phyloP scores from a whole-genome alignment of 2,113 vertebrate species.

The Machaerirhynchus nigripectus region DNA sequence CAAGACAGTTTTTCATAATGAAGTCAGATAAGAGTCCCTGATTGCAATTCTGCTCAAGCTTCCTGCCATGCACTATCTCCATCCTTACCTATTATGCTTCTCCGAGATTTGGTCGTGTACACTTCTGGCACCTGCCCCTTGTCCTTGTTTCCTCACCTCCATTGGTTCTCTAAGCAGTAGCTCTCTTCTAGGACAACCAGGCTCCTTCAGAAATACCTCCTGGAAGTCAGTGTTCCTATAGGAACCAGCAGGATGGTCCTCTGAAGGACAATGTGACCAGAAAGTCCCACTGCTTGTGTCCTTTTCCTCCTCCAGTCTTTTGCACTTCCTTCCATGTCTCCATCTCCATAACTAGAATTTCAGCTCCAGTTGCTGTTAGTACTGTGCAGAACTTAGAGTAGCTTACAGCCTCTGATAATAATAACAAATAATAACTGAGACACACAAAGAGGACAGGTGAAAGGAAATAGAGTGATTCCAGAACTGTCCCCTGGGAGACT shows the following conservation, averaged over 20 bases:
- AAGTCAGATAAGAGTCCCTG: neutral
- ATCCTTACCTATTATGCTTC: neutral
- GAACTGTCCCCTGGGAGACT: neutral
- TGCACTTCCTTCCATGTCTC: neutral
- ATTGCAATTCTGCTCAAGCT: neutral
- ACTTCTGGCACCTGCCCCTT: neutral
- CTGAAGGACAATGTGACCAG: neutral
- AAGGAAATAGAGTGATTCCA: neutral
- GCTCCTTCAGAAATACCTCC: neutral
- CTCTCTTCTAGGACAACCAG: neutral
- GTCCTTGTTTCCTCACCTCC: neutral
- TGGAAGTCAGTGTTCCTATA: neutral
- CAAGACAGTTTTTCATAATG: neutral
- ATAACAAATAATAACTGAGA: neutral
- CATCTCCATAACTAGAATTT: neutral
- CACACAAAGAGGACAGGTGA: rapidly evolving
- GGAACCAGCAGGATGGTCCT: neutral
- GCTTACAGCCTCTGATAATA: neutral
- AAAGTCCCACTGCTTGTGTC: neutral
- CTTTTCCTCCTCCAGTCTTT: neutral
- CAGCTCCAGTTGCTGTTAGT: neutral
- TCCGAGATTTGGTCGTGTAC: rapidly evolving
- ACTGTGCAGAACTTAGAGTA: neutral
- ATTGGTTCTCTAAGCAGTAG: neutral
- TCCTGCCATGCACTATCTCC: neutral